Base-by-base conservation (phyloP, 2,888 invertebrate species). In the Troides oblongomaculatus region DNA sequence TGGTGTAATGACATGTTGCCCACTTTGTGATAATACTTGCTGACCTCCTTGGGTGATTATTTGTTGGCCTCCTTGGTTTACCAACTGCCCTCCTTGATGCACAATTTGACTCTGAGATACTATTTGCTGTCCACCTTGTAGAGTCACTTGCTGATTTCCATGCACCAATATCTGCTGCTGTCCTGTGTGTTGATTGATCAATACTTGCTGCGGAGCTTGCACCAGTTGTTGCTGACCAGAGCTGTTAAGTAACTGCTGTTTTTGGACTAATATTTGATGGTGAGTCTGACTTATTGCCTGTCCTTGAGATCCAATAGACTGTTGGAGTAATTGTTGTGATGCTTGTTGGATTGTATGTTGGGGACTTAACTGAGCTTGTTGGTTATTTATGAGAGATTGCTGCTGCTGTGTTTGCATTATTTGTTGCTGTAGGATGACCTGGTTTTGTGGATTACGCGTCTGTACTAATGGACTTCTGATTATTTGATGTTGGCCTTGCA, bases 311-410 rank as follows among this genome's bases (percentile, higher is more conserved):
- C 92, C 91, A 84, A 94, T 79, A 78, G 93, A 81, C 75, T 95
- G 95, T 81, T 94, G 93, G 39, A 95, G 89, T 46, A 94, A 90
- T 76, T 95, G 94, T 74, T 94, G 94, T 64, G 93, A 93, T 25
- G 89, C 78, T 73, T 94, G 94, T 76, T 94, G 93, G 23, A 93
- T 88, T 43, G 85, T 79, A 71, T 92, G 92, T 73, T 94, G 94
- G 6, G 94, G 94, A 74, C 93, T 94, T 36, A 93, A 80, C 69
- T 92, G 91, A 8, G 86, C 79, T 72, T 89, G 93, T 71, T 89
- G 93, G 71, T 89, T 93, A 78, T 85, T 89, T 71, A 92, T 87
- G 73, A 91, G 77, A 46, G 86, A 86, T 71, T 93, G 93, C 67
- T 92, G 93, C 67, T 92, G 92, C 73, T 90, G 93, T 0, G 92